Evolutionary conservation across 64 coral and sea anemone species (phyloP), one percentile per base, ranked within the genome.

Genomic region (Hydrozoanthus tunicans): DNA sequence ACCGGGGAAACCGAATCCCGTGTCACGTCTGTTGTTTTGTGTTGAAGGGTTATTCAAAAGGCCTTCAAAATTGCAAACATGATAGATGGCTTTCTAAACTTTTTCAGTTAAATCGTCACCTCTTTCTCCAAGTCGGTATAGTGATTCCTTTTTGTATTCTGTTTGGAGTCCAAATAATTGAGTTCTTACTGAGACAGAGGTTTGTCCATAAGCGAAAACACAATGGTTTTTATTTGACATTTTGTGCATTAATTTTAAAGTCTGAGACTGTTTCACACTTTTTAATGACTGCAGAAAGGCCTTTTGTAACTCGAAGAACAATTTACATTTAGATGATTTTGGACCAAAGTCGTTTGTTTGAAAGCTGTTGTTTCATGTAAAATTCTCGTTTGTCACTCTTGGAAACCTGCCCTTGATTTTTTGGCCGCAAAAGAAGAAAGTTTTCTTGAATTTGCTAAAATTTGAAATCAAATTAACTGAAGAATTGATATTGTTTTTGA

Each of bases 251-350:
- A 62, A 82, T 82, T 65, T 82, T 88, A 51, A 71, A 88, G 84
- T 74, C 55, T 20, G 84, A 88, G 84, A 88, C 84, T 60, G 57
- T 86, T 88, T 88, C 84, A 88, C 84, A 88, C 84, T 73, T 88
- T 70, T 72, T 75, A 88, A 88, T 60, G 58, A 57, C 69, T 14
- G 51, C 68, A 88, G 14, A 88, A 88, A 73, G 56, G 57, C 25
- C 59, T 57, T 88, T 88, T 75, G 84, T 88, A 25, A 26, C 67
- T 74, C 73, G 54, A 73, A n/a, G 27, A 59, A 56, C 7, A 88
- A 88, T 88, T 88, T 88, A 70, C 84, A 88, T 88, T 60, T 81
- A 81, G 79, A 81, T 59, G 57, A 81, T 62, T 10, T 61, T 61
- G 24, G 79, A 10, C 61, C 56, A 59, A 59, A 62, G 57, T 13